A percentile compares a stretch with the other conserved stretches of the same genome.
Evolutionary conservation across 2,797 vertebrate genomes (phyloP).

Genomic region (Spondyliosoma cantharus): DNA sequence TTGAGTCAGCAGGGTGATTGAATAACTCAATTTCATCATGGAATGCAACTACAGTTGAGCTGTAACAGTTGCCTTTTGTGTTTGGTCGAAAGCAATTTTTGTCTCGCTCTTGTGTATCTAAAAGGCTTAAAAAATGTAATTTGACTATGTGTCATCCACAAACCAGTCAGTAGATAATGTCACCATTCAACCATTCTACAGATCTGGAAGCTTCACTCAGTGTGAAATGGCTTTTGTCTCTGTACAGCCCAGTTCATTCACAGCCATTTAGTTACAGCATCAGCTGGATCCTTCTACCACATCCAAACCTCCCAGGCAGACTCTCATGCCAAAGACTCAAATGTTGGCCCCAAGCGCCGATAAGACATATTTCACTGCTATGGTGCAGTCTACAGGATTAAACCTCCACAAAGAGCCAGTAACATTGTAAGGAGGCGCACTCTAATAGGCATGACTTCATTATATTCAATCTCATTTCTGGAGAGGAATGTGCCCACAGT

Average conservation of each 20-base stretch:
- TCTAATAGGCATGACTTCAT: conserved; percentile 79
- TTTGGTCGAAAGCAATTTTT: not conserved
- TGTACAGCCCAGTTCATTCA: conserved; percentile 25
- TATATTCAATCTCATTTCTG: conserved; percentile 70
- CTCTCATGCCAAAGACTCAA: conserved; percentile 41
- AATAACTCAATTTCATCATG: conserved; percentile 43
- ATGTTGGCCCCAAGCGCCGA: conserved; percentile 59
- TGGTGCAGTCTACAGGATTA: conserved; percentile 73
- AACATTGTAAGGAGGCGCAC: conserved; percentile 60
- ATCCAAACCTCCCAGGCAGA: conserved; percentile 48
- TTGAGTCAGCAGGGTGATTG: conserved; percentile 30
- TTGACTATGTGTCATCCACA: conserved; percentile 7
- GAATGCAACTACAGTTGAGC: conserved; percentile 44
- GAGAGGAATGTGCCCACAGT: conserved; percentile 58
- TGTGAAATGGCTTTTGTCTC: conserved; percentile 46
- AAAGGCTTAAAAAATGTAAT: conserved; percentile 15
- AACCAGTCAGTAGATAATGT: conserved; percentile 12
- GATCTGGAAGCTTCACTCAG: conserved; percentile 29
- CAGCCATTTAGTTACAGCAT: conserved; percentile 30
- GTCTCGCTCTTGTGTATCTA: not conserved
- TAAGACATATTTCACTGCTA: conserved; percentile 61
- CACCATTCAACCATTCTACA: not conserved
- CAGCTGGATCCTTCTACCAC: conserved; percentile 24
- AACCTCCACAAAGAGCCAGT: conserved; percentile 64
- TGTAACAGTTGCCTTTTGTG: conserved; percentile 41